Base-by-base conservation (phyloP, 2,888 invertebrate species). In the Cheilosia variabilis region DNA sequence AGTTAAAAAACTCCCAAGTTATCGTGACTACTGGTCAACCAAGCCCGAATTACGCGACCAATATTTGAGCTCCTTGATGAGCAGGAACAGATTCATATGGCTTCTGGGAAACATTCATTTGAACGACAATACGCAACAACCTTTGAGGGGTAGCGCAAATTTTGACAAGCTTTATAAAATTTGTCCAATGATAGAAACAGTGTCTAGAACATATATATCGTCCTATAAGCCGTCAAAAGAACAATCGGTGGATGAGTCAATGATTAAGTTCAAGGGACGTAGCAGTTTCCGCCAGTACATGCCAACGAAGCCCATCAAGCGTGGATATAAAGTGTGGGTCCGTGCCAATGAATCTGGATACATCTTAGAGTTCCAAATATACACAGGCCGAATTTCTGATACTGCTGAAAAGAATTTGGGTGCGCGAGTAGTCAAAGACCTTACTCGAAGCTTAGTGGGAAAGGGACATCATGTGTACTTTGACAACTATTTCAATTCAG, bases 341-440 rank as follows among this genome's bases (percentile, higher is more conserved):
- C 47, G 6, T 47, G 47, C 47, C 0, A 47, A 47, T 47, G 47
- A 47, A 17, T 47, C 19, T 47, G 47, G 47, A 47, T 47, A 47
- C 47, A 19, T 47, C 0, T 47, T 22, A 19, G 47, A 47, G 22
- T 90, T 90, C 87, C 88, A 90, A 53, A 87, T 90, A 22, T 89
- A 89, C 71, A 89, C 88, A 9, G 89, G 90, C 4, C 92, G 92
- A 87, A 90, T 88, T 71, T 89, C 82, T 81, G 90, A 90, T 87
- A 89, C 90, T 60, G 88, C 89, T 45, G 88, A 89, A 2, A 90
- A 91, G 69, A 89, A 89, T 73, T 19, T 57, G 2, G 58, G 52
- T 4, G 19, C 31, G 3, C 27, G 65, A 7, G 60, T 58, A 3
- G 79, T 65, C 4, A 69, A 69, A 37, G 63, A 69, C 65, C 41